Conservation (phyloP, 2,888 invertebrate genomes). For the Formica aserva region DNA sequence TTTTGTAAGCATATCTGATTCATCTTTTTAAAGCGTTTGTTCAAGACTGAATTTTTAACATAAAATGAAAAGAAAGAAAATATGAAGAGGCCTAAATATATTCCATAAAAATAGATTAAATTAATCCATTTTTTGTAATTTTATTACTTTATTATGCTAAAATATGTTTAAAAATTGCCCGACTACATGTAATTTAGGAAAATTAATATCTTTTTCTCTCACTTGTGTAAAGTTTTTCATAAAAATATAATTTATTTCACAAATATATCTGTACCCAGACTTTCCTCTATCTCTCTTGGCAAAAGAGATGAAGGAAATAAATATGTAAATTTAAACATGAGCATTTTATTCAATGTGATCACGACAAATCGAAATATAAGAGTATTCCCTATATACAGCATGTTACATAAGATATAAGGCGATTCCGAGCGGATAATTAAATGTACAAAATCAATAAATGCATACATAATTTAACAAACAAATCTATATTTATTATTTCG, state of each 20-base stretch:
- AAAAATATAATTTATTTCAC: neutral
- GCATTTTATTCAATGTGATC: slow-evolving; percentile 45
- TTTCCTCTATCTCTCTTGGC: neutral
- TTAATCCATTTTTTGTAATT: slow-evolving; percentile 7
- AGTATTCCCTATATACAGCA: slow-evolving; percentile 37
- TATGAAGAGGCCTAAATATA: slow-evolving; percentile 4
- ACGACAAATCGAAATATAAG: neutral
- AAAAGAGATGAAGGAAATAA: neutral
- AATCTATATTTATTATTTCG: slow-evolving; percentile 1
- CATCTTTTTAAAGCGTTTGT: slow-evolving; percentile 51
- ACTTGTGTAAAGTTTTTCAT: slow-evolving; percentile 24
- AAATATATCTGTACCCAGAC: neutral
- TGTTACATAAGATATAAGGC: slow-evolving; percentile 58
- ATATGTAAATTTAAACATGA: slow-evolving; percentile 65
- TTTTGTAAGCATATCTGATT: slow-evolving; percentile 29
- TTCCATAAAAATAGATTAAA: neutral
- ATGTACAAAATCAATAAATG: slow-evolving; percentile 76
- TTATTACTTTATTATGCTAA: neutral
- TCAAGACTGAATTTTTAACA: slow-evolving; percentile 78
- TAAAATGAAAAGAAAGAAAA: slow-evolving; percentile 37
- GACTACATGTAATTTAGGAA: neutral
- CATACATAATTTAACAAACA: slow-evolving; percentile 35
- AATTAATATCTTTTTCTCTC: slow-evolving; percentile 11
- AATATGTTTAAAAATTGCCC: neutral
- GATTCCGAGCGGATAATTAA: slow-evolving; percentile 60